These are phyloP conservation scores for Slavum lentiscoides DNA, from an alignment of 2,888 invertebrate genomes.

Conservation along the genomic window DNA sequence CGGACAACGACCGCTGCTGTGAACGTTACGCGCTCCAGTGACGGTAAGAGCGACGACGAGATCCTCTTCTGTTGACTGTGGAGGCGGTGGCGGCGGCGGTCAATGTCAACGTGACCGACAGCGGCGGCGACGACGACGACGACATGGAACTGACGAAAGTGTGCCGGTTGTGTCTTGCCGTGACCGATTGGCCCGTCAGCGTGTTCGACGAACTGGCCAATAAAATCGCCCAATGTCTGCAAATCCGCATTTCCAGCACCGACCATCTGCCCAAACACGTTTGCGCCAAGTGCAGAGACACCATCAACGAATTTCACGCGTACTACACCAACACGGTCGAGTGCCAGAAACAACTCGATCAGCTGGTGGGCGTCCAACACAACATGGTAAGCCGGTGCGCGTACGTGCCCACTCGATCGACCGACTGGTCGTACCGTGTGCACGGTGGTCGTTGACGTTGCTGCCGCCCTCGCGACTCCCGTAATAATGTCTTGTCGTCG, in stretches of 20 bases:
- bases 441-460: no score
- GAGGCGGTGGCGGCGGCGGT: not conserved
- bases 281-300: constrained; percentile 46
- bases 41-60: not conserved
- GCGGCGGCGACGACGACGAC: not conserved
- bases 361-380: constrained; percentile 25
- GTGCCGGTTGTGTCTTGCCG: constrained; percentile 41
- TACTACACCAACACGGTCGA: constrained; percentile 31
- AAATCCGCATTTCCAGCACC: constrained; percentile 37
- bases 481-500: no score
- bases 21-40: not conserved
- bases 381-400: constrained; percentile 32
- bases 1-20: not conserved
- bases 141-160: constrained; percentile 40
- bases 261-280: constrained; percentile 48
- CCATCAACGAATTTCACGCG: constrained; percentile 36
- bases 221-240: constrained; percentile 39
- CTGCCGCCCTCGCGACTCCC: no score
- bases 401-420: no score
- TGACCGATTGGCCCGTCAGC: constrained; percentile 37
- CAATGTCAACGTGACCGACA: constrained; percentile 26
- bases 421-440: no score
- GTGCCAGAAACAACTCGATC: constrained; percentile 48
- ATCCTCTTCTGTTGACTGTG: not conserved
- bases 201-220: constrained; percentile 35